A percentile compares a stretch with the other conserved stretches of the same genome.
These are phyloP conservation scores for Drosophila parthenogenetica DNA, from an alignment of 2,888 invertebrate species.

Conservation along the genomic window DNA sequence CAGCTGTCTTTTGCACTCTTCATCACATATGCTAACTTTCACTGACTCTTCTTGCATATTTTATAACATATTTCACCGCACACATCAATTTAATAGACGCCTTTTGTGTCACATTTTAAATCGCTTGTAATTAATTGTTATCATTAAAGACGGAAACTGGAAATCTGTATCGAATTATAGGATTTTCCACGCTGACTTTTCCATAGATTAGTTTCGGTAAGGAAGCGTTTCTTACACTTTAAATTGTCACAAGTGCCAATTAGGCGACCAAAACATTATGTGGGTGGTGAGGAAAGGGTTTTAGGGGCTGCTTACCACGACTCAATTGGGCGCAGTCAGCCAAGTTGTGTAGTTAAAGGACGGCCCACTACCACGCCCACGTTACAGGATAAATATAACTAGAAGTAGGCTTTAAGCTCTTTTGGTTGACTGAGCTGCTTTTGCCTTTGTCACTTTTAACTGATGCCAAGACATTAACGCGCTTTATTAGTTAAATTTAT, in stretches of 20 bases:
- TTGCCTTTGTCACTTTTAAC: conserved; percentile 65
- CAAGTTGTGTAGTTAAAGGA: not conserved
- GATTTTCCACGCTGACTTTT: conserved; percentile 2
- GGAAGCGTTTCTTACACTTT: conserved; percentile 5
- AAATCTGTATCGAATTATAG: conserved; percentile 16
- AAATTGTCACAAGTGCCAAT: conserved; percentile 28
- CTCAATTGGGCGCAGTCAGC: not conserved
- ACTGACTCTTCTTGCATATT: conserved; percentile 54
- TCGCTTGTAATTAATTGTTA: conserved; percentile 50
- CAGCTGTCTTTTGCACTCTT: conserved; percentile 2
- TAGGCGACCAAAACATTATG: not conserved
- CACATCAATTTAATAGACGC: conserved; percentile 47
- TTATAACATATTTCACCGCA: conserved; percentile 55
- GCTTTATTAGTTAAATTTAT: conserved; percentile 79
- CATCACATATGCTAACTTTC: conserved; percentile 11
- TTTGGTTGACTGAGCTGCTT: conserved; percentile 27
- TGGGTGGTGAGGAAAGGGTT: not conserved
- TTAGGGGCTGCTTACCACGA: not conserved
- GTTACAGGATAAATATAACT: conserved; percentile 14
- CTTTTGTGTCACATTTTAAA: conserved; percentile 43
- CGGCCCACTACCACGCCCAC: not conserved
- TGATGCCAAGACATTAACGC: conserved; percentile 77
- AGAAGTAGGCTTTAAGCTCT: conserved; percentile 41
- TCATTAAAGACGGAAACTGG: conserved; percentile 24
- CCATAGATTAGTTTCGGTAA: conserved; percentile 1